Conservation (phyloP, 2,888 invertebrate genomes). For the Calliphora vomitoria region DNA sequence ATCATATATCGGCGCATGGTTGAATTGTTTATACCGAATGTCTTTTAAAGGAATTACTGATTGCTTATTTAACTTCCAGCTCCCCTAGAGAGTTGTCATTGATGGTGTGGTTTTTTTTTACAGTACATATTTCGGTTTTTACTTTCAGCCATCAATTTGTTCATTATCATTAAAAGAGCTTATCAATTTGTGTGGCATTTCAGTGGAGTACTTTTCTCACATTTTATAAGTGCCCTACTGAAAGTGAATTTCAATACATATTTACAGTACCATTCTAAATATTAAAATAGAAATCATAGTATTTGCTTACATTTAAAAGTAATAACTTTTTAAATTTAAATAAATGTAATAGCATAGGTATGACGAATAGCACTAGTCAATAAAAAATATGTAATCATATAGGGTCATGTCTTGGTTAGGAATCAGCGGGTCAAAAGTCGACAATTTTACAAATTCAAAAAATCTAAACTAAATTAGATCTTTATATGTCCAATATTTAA, state of each 20-base stretch:
- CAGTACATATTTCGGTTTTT: background rate
- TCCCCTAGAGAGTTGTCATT: constrained; percentile 14
- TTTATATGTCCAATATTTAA: too few relatives aligned
- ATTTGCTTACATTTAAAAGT: too few relatives aligned
- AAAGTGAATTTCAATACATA: background rate
- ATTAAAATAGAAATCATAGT: too few relatives aligned
- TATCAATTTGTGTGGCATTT: constrained; percentile 45
- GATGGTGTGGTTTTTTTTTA: constrained; percentile 7
- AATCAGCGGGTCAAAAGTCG: too few relatives aligned
- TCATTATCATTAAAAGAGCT: constrained; percentile 58
- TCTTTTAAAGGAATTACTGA: constrained; percentile 35
- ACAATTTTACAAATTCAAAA: too few relatives aligned
- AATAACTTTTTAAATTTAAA: too few relatives aligned
- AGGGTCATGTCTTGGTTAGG: too few relatives aligned
- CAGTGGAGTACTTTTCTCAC: background rate
- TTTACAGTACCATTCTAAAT: too few relatives aligned
- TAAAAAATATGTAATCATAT: too few relatives aligned
- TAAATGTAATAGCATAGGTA: too few relatives aligned
- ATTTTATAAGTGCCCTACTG: background rate
- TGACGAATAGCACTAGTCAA: too few relatives aligned
- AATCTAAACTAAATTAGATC: too few relatives aligned
- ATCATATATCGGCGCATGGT: background rate
- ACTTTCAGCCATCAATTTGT: constrained; percentile 45
- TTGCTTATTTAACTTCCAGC: constrained; percentile 40
- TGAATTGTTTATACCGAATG: constrained; percentile 44